Conservation (phyloP, 2,113 vertebrate genomes). For the Gallinago paraguaiae region DNA sequence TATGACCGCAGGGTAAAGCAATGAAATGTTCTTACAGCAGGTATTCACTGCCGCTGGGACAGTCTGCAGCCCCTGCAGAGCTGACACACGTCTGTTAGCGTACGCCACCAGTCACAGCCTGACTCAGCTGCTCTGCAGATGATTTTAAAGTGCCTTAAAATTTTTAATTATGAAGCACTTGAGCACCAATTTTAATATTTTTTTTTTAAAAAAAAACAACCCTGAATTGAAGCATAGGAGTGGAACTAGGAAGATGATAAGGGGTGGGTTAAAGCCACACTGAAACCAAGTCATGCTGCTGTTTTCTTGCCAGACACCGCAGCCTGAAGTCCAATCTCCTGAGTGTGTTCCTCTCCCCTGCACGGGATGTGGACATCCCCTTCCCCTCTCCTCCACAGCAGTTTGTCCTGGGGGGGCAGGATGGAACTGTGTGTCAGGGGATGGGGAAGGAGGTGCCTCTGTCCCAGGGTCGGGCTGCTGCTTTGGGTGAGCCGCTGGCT, state of each 20-base stretch:
- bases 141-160: neutral
- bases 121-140: neutral
- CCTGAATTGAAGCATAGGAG: neutral
- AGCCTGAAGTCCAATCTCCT: neutral
- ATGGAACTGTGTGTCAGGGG: neutral
- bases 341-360: neutral
- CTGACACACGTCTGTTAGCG: neutral
- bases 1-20: neutral
- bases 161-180: neutral
- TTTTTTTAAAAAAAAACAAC: neutral
- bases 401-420: neutral
- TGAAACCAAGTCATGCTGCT: neutral
- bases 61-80: neutral
- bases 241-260: neutral
- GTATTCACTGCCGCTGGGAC: neutral
- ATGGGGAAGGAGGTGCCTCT: neutral
- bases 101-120: neutral
- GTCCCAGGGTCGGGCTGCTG: neutral
- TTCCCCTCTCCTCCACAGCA: neutral
- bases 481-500: neutral
- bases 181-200: neutral
- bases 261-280: neutral
- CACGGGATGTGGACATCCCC: neutral
- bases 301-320: neutral
- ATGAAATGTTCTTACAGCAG: neutral